Conservation (phyloP, 1,140 invertebrate species). For the Drosophila mayri region DNA sequence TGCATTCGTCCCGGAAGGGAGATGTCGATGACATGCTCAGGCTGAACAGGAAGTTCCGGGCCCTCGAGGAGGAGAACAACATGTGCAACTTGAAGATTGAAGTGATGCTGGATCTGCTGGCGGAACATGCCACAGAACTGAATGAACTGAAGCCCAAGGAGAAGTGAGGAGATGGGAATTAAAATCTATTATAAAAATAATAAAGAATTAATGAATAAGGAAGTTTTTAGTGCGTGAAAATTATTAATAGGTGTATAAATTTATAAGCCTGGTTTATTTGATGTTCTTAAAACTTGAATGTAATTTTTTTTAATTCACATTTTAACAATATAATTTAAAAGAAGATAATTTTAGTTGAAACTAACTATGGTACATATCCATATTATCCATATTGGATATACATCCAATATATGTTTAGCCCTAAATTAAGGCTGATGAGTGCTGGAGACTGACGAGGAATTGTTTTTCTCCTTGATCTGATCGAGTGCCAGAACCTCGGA, state of each 20-base stretch:
- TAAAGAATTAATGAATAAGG: not conserved
- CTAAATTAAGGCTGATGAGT: slow-evolving; percentile 34
- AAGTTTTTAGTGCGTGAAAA: not conserved
- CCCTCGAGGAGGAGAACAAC: slow-evolving; percentile 81
- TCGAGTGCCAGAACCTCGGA: slow-evolving; percentile 41
- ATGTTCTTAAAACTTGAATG: not conserved
- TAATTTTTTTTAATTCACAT: slow-evolving; percentile 4
- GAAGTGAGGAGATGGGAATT: slow-evolving; percentile 37
- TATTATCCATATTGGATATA: no score
- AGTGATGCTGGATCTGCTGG: slow-evolving; percentile 77
- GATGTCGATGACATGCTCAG: slow-evolving; percentile 74
- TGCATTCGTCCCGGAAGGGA: slow-evolving; percentile 68
- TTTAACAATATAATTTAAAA: slow-evolving; percentile 24
- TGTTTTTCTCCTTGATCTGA: not conserved
- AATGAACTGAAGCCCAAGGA: slow-evolving; percentile 71
- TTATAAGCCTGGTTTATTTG: not conserved
- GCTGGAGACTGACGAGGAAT: not conserved
- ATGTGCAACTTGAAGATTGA: slow-evolving; percentile 82
- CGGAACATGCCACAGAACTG: slow-evolving; percentile 77
- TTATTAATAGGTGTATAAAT: no score
- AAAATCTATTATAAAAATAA: not conserved
- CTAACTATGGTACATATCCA: not conserved
- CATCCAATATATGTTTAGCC: no score
- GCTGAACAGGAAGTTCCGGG: slow-evolving; percentile 71
- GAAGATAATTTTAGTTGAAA: slow-evolving; percentile 4